Evolutionary conservation across 2,113 vertebrate species (phyloP), one percentile per base, ranked within the genome.

Genomic region (Neotragus pygmaeus): DNA sequence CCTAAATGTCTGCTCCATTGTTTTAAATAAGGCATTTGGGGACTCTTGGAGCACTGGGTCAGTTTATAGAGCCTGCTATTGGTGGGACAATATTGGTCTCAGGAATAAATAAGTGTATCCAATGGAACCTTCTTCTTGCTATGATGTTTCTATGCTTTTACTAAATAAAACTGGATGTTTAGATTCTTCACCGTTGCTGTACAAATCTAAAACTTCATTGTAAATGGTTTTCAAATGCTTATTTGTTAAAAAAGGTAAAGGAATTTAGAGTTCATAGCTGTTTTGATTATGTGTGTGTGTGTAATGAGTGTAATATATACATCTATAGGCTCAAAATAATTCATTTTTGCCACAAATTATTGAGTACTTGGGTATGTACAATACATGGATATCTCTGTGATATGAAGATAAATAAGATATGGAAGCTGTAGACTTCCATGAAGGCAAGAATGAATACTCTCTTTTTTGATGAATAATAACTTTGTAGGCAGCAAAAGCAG

Each of bases 21-120:
- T 77, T 57, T 92, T 62, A 55, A 97, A 96, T 94, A 55, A 96
- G 86, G 86, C 60, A 8, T 96, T 94, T 88, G 57, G 95, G 96
- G 91, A 92, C 17, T 89, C 97, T 97, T 88, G 57, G 91, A 91
- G 75, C 27, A 83, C 14, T 39, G 60, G 78, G 75, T 97, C 97
- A 91, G 94, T 98, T 95, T 92, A 91, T 33, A 92, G 88, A 92
- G 53, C 28, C 28, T 43, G 60, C 64, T 91, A 45, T 96, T 97
- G 91, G 78, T 96, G 60, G 58, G 51, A 16, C 25, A 64, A 43
- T 92, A 95, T 94, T 95, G 93, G 93, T 95, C 90, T 94, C 84
- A 82, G 92, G 92, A n/a, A 95, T 88, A 95, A 95, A 89, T 62
- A 66, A 92, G 89, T 90, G 53, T 87, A 88, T 88, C 88, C 27